Evolutionary conservation across 2,888 invertebrate species (phyloP), one percentile per base, ranked within the genome.

Genomic region (Philopedon plagiatum): DNA sequence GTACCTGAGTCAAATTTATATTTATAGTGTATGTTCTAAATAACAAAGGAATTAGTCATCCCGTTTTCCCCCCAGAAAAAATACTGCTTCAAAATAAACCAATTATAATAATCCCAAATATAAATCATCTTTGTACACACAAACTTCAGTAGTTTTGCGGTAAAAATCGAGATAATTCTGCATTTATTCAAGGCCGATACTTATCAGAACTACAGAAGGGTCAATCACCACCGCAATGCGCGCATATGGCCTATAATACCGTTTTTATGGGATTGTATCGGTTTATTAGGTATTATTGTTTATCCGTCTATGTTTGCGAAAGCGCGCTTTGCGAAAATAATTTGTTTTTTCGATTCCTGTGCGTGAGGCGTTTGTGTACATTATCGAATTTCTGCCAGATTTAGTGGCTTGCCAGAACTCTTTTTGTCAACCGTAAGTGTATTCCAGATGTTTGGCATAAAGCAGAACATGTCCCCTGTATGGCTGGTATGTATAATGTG

Each of bases 231-330:
- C 73, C 77, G 76, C 76, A 76, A 26, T 39, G 15, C 26, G 78
- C 81, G 81, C 82, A 82, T 76, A 82, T 81, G 81, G 79, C 81
- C 81, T 83, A 83, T 60, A 39, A 41, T 84, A 83, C 83, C 82
- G 82, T 83, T 83, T 83, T 83, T 83, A 81, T 82, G 82, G 46
- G 82, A 23, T 15, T 64, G 39, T 61, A 44, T 44, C 39, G 39
- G 29, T 63, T n/a, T 56, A 34, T 49, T 26, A 54, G 26, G 32
- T 64, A 64, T 64, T 76, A 75, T 76, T 81, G 80, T 80, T 80
- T 81, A 78, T 78, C 39, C 75, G 82, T 81, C 83, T 82, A 81
- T 83, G 81, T 83, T 83, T 82, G 81, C 81, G 68, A 80, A 81
- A 77, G 60, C 77, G 78, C 78, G 76, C 76, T 77, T 81, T 78